Evolutionary conservation across 1,140 invertebrate species (phyloP).

Genomic region (Cyrtorhinus lividipennis): DNA sequence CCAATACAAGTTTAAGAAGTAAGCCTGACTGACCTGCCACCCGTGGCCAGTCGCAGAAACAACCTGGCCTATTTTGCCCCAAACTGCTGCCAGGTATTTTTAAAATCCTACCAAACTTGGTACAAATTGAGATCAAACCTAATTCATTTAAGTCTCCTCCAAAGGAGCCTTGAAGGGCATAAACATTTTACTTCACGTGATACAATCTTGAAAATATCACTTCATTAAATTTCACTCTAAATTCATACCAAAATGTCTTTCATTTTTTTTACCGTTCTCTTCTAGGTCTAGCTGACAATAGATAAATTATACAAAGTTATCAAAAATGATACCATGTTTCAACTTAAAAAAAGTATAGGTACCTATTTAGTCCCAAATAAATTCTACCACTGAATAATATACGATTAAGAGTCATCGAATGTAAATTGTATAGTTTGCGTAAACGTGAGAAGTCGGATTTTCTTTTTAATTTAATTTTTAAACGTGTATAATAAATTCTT

Average conservation of each 20-base stretch:
- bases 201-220: too few species aligned
- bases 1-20: too few species aligned
- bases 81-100: too few species aligned
- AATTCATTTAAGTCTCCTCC: too few species aligned
- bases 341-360: background rate
- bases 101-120: too few species aligned
- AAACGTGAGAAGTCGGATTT: background rate
- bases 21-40: too few species aligned
- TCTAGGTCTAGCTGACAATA: background rate
- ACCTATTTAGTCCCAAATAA: conserved; percentile 3
- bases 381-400: conserved; percentile 1
- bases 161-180: too few species aligned
- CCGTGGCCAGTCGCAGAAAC: too few species aligned
- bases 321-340: too few species aligned
- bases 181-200: too few species aligned
- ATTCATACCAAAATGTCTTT: conserved; percentile 3
- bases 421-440: background rate
- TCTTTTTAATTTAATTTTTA: background rate
- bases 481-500: background rate
- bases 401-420: background rate
- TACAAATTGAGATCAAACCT: too few species aligned
- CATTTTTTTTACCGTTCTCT: background rate
- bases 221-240: background rate
- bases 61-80: too few species aligned
- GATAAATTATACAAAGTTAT: background rate